Evolutionary conservation across 2,888 invertebrate genomes (phyloP), one percentile per base, ranked within the genome.

Genomic region (Amphipyra tragopoginis): DNA sequence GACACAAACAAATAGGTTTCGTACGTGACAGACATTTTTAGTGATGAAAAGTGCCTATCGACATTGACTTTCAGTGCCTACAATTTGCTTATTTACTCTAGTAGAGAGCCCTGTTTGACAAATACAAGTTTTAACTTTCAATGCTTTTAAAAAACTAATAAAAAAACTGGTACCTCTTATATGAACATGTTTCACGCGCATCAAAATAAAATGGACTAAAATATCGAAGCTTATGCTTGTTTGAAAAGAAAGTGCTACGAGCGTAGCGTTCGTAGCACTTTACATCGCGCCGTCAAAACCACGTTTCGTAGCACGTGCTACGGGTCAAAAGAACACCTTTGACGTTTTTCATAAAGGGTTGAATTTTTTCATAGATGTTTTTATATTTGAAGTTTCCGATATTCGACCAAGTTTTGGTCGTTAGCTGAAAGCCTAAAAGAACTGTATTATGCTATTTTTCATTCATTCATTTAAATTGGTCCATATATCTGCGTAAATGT

Each of bases 401-500:
- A 49, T 52, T 40, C 51, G 10, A 39, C 33, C 14, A 40, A 21
- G 14, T 15, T 51, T 56, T 43, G 55, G 67, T 52, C 43, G 57
- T 52, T 44, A 52, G 66, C 65, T 68, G 66, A 49, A 68, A 68
- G 66, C 50, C 50, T 52, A 38, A 65, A 56, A 65, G 53, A 45
- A 64, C 38, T 48, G 43, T 66, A 38, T 52, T 50, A 43, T 49
- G 36, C 29, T 38, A 10, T 51, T 48, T 69, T 42, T 72, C 52
- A 50, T 72, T 66, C 73, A 57, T 72, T 66, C 67, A 42, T 57
- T 72, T 52, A 53, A 66, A 68, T 72, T 44, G 67, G 38, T 7
- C 67, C 67, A 72, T 72, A 42, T 66, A 57, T 66, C 68, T 68
- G 67, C 67, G 66, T 66, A 57, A 68, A 68, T 68, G 67, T 72